These are phyloP conservation scores for Dromaius novaehollandiae DNA, from an alignment of 2,113 vertebrate species.

Conservation along the genomic window DNA sequence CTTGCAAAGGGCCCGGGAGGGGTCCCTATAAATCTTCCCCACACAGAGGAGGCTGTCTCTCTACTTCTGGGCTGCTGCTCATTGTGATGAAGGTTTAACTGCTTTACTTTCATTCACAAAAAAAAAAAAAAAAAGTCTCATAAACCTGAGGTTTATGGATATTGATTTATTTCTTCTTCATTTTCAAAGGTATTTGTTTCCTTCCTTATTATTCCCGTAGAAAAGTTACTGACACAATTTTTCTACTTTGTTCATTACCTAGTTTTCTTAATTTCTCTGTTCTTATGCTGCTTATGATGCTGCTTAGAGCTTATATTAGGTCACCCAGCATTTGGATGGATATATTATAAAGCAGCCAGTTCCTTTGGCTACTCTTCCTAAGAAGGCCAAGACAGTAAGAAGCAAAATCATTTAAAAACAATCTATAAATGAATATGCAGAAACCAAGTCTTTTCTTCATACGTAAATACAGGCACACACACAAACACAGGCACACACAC, in stretches of 20 bases:
- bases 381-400: background rate
- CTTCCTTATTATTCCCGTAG: background rate
- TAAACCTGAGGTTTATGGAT: conserved; percentile 22
- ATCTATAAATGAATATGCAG: background rate
- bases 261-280: background rate
- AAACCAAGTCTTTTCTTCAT: background rate
- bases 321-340: background rate
- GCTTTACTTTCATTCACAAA: background rate
- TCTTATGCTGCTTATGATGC: background rate
- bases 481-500: background rate
- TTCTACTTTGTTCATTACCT: background rate
- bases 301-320: background rate
- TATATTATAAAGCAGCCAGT: background rate
- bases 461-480: background rate
- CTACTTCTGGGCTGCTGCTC: conserved; percentile 22
- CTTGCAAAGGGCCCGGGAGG: background rate
- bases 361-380: background rate
- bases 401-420: background rate
- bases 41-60: conserved; percentile 44
- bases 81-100: conserved; percentile 43
- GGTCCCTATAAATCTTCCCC: conserved; percentile 40
- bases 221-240: background rate
- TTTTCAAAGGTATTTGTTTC: conserved; percentile 2
- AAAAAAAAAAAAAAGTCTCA: background rate
- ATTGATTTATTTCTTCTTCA: background rate